Percentiles rank a stretch among this genome's conserved stretches.
phyloP scores from a whole-genome alignment of 1,140 invertebrate species.

The Dysdera silvatica region DNA sequence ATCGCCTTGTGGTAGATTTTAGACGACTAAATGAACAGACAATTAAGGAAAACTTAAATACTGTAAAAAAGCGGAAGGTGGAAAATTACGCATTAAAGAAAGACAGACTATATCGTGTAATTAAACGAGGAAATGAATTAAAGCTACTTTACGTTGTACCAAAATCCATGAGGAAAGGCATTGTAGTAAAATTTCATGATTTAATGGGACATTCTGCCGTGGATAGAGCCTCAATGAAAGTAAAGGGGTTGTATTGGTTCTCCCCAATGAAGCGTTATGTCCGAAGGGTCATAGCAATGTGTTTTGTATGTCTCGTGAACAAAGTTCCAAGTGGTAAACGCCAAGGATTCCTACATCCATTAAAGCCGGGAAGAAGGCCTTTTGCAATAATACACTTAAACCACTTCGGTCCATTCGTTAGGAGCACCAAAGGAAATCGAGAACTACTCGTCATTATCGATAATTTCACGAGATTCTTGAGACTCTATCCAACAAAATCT shows the following conservation, averaged over 20 bases:
- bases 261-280: conserved; percentile 9
- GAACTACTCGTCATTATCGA: conserved; percentile 1
- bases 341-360: neutral
- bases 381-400: neutral
- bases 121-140: neutral
- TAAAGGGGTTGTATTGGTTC: conserved; percentile 11
- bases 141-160: neutral
- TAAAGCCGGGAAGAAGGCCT: neutral
- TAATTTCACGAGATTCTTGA: conserved; percentile 3
- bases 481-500: neutral
- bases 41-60: no score
- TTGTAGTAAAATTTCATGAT: conserved; percentile 1
- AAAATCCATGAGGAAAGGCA: conserved; percentile 15
- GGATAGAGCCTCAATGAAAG: neutral
- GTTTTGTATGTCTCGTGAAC: conserved; percentile 8
- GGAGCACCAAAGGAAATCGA: conserved; percentile 6
- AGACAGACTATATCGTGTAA: neutral
- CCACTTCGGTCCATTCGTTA: conserved; percentile 1
- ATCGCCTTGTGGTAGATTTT: no score
- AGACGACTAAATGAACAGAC: no score
- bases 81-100: neutral
- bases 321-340: conserved; percentile 11
- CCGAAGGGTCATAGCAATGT: neutral
- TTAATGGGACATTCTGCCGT: conserved; percentile 4
- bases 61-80: no score